A percentile compares a stretch with the other conserved stretches of the same genome.
These are phyloP conservation scores for Podocnemis expansa DNA, from an alignment of 2,113 vertebrate genomes.

Conservation along the genomic window DNA sequence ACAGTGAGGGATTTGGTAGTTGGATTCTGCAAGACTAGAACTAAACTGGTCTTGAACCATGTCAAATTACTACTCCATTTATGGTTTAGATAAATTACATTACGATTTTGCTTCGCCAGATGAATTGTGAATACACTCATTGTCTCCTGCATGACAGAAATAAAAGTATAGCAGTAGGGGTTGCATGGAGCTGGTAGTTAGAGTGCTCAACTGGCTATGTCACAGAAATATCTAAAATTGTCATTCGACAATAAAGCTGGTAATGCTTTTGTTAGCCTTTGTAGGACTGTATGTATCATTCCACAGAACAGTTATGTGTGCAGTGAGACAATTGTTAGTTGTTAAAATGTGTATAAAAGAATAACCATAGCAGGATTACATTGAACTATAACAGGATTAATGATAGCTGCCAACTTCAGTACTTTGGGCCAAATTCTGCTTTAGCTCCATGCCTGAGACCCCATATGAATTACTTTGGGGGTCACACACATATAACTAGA, in stretches of 20 bases:
- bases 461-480: neutral
- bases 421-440: neutral
- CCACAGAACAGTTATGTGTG: constrained; percentile 18
- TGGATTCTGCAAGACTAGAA: constrained; percentile 43
- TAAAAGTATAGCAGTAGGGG: constrained; percentile 65
- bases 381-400: neutral
- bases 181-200: constrained; percentile 36
- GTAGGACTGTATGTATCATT: neutral
- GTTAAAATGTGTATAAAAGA: neutral
- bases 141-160: constrained; percentile 73
- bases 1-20: constrained; percentile 28
- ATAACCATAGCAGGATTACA: neutral
- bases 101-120: constrained; percentile 74
- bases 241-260: constrained; percentile 35
- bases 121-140: constrained; percentile 81
- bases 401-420: neutral
- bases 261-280: constrained; percentile 31
- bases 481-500: neutral
- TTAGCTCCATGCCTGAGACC: neutral
- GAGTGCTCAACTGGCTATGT: constrained; percentile 55
- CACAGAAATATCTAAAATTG: constrained; percentile 57
- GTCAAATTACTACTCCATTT: constrained; percentile 75
- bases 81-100: constrained; percentile 80
- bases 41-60: constrained; percentile 48
- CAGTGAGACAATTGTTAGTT: neutral